Percentiles rank a stretch among this genome's conserved stretches.
Conservation (phyloP, 2,113 vertebrate genomes). For the Heterochromis multidens region DNA sequence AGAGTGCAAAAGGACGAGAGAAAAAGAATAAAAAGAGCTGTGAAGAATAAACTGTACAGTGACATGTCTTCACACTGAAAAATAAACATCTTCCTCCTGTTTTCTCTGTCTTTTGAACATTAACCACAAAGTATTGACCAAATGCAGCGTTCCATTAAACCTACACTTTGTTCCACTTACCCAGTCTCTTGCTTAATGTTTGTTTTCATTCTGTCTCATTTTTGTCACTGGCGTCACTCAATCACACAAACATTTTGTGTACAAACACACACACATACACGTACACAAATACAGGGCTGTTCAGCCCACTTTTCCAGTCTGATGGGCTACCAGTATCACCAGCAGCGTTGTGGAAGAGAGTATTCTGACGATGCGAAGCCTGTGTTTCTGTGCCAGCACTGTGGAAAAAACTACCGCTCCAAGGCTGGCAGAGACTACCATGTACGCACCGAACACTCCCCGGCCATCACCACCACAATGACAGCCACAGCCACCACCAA, state of each 20-base stretch:
- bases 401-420: conserved; percentile 90
- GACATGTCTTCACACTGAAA: conserved; percentile 33
- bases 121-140: background rate
- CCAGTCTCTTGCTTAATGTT: conserved; percentile 40
- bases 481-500: conserved; percentile 14
- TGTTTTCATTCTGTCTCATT: conserved; percentile 38
- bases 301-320: conserved; percentile 91
- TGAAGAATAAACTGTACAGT: conserved; percentile 24
- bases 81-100: conserved; percentile 1
- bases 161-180: conserved; percentile 9
- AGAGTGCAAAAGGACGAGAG: conserved; percentile 27
- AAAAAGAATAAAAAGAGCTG: conserved; percentile 11
- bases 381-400: conserved; percentile 87
- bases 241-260: conserved; percentile 19
- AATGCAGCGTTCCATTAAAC: conserved; percentile 12
- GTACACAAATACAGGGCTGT: conserved; percentile 78
- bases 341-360: conserved; percentile 89
- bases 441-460: conserved; percentile 84
- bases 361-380: conserved; percentile 83
- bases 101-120: conserved; percentile 2
- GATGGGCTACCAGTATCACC: conserved; percentile 97
- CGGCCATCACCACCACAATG: conserved; percentile 9
- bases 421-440: conserved; percentile 94
- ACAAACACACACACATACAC: conserved; percentile 34
- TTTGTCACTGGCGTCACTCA: conserved; percentile 33